Base-by-base conservation (phyloP, 2,888 invertebrate species). In the Ectropis crepuscularia region DNA sequence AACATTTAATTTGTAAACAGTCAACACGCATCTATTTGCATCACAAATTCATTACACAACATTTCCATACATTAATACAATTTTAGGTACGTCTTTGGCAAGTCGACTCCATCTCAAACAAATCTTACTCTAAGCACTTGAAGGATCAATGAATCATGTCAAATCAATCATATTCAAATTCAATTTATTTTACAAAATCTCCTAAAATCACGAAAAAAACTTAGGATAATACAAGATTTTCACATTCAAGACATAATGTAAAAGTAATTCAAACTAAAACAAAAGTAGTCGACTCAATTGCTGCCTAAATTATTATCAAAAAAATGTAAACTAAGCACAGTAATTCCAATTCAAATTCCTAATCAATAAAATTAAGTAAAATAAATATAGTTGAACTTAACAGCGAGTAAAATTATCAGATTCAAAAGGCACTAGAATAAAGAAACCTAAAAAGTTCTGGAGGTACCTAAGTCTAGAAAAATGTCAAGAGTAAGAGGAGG, bases 1-100 rank as follows among this genome's bases (percentile, higher is more conserved):
- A 82, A 83, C 79, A 82, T 83, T 83, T 86, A 86, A 83, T 90
- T 86, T 88, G 86, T 86, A 87, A 88, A 90, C 88, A 87, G 80
- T 80, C 86, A 90, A 89, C 85, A 84, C 79, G 73, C 84, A 77
- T 77, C 78, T 77, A 77, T 73, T 61, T 63, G 62, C 83, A 80
- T 81, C 80, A 79, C 81, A 81, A 68, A 73, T 68, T 70, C 74
- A 75, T 71, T 77, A 76, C 81, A 85, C 82, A 85, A 83, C 79
- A 83, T 75, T 81, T 80, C 79, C 69, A 71, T 76, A 83, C 78
- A 79, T 80, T 68, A 76, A 72, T 72, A 67, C 55, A 66, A 61
- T 77, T 80, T 79, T 81, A 83, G 82, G 82, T 83, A 83, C 81
- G 79, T 85, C 84, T 85, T 85, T 85, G 85, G 85, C 85, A 85